phyloP scores from a whole-genome alignment of 2,113 vertebrate genomes.

The Rattus rattus region DNA sequence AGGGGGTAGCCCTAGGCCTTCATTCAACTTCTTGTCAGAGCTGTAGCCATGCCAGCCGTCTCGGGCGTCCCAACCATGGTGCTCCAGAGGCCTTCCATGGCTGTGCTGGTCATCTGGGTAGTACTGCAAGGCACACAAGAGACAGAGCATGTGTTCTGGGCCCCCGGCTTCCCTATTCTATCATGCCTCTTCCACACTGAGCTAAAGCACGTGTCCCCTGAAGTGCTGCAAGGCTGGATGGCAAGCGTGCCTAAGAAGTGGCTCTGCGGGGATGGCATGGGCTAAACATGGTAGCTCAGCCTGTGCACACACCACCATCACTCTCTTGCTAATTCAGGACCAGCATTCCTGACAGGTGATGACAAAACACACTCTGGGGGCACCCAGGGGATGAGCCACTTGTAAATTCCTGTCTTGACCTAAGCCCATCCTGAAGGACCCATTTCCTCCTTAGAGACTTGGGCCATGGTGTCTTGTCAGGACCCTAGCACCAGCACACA shows the following conservation, averaged over 20 bases:
- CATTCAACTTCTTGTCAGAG: conserved; percentile 91
- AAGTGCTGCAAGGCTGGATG: no score
- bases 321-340: background rate
- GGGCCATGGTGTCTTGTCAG: background rate
- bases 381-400: no score
- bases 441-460: background rate
- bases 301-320: background rate
- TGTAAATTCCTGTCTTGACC: background rate
- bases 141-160: background rate
- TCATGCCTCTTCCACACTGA: background rate
- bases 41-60: conserved; percentile 90
- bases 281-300: background rate
- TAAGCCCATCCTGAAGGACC: no score
- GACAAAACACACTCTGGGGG: background rate
- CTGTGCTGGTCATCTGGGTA: conserved; percentile 89
- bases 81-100: conserved; percentile 84
- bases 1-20: conserved; percentile 84
- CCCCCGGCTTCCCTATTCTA: no score
- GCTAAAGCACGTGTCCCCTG: background rate
- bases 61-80: conserved; percentile 89
- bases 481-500: background rate
- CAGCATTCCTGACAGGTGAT: background rate
- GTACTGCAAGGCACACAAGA: conserved; percentile 85
- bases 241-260: background rate
- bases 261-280: background rate